These are phyloP conservation scores for Chionomys nivalis DNA, from an alignment of 2,113 vertebrate genomes.

Conservation along the genomic window DNA sequence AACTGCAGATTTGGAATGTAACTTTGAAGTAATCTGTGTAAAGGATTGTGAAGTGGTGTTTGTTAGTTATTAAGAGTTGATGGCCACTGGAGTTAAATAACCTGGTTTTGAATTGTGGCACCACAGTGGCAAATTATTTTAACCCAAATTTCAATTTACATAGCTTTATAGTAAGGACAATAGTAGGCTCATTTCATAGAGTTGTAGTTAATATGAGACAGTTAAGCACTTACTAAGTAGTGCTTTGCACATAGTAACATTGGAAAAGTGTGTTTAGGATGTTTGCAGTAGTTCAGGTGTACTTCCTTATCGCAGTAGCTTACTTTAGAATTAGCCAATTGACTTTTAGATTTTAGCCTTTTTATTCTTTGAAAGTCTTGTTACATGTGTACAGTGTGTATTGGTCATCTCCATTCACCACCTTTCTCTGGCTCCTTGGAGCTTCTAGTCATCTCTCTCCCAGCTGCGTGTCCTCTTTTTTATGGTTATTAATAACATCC, in stretches of 20 bases:
- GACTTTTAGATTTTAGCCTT: neutral
- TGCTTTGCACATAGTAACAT: neutral
- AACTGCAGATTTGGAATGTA: neutral
- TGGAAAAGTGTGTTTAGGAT: neutral
- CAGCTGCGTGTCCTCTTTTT: neutral
- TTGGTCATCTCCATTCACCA: neutral
- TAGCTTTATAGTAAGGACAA: neutral
- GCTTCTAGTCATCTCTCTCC: neutral
- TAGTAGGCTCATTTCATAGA: neutral
- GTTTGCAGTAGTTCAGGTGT: constrained; percentile 6
- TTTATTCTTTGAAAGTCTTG: neutral
- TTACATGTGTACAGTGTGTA: neutral
- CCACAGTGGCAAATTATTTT: neutral
- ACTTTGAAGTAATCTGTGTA: neutral
- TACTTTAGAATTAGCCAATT: neutral
- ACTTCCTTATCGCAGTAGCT: neutral
- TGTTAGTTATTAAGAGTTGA: neutral
- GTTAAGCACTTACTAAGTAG: neutral
- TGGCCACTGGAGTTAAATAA: neutral
- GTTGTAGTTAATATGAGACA: neutral
- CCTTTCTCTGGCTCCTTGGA: neutral
- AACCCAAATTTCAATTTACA: constrained; percentile 23
- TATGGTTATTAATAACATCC: neutral
- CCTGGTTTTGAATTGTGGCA: constrained; percentile 37
- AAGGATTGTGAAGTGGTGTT: constrained; percentile 5